Conservation (phyloP, 2,888 invertebrate genomes). For the Agonum fuliginosum region DNA sequence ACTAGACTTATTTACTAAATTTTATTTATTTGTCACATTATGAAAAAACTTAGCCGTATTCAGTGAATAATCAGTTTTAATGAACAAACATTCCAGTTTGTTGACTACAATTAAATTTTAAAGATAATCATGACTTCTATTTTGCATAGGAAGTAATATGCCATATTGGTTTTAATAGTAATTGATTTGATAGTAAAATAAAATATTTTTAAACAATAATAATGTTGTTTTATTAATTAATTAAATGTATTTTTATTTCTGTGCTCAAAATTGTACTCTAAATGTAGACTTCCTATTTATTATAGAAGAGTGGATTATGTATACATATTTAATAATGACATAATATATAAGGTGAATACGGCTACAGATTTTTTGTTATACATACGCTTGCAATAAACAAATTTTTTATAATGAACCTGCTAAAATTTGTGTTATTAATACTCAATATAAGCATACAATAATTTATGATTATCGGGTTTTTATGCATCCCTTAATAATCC, state of each 20-base stretch:
- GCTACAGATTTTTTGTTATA: background rate
- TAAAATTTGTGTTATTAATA: constrained; percentile 5
- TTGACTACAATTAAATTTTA: background rate
- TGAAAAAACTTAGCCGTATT: background rate
- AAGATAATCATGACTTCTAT: too few relatives aligned
- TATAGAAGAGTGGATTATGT: background rate
- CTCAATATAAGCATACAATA: constrained; percentile 2
- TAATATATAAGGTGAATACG: background rate
- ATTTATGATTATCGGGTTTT: background rate
- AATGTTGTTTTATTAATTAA: too few relatives aligned
- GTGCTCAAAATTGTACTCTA: background rate
- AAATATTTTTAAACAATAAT: too few relatives aligned
- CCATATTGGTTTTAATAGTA: too few relatives aligned
- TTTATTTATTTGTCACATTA: constrained; percentile 21
- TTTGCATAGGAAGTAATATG: too few relatives aligned
- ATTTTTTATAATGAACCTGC: constrained; percentile 8
- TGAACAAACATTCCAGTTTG: background rate
- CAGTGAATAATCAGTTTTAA: background rate
- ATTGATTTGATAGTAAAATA: too few relatives aligned
- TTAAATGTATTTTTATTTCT: background rate
- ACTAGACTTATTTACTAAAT: constrained; percentile 9
- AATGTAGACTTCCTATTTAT: background rate
- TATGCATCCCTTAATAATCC: too few relatives aligned
- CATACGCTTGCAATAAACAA: constrained; percentile 23
- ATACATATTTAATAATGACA: background rate